phyloP scores from a whole-genome alignment of 2,113 vertebrate species.

The Baryphthengus martii region DNA sequence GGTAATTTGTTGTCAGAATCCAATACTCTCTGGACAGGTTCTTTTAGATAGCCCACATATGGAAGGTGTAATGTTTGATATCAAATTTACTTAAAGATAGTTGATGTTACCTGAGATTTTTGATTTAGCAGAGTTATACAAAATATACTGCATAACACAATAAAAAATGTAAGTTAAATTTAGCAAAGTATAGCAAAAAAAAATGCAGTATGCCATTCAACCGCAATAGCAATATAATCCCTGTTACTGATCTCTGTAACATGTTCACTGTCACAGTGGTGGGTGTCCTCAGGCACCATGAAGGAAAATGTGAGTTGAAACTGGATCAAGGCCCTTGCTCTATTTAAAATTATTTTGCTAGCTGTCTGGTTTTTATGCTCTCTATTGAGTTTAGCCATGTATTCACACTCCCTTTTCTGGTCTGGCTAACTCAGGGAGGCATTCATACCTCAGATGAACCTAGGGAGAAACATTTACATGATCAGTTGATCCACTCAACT shows the following conservation, averaged over 20 bases:
- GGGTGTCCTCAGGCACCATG: not conserved
- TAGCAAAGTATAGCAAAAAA: not conserved
- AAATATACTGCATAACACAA: not conserved
- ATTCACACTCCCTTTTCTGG: not conserved
- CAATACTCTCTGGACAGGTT: not conserved
- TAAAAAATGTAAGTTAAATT: not conserved
- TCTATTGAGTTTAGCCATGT: not conserved
- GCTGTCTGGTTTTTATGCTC: not conserved
- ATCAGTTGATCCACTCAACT: not conserved
- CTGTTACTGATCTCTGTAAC: not conserved
- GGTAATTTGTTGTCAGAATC: not conserved
- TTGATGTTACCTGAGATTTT: not conserved
- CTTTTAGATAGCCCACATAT: not conserved
- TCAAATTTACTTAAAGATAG: not conserved
- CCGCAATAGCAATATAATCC: not conserved
- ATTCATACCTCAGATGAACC: not conserved
- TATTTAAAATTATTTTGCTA: not conserved
- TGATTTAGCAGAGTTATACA: not conserved
- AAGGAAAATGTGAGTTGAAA: not conserved
- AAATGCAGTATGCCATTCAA: not conserved
- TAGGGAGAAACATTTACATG: not conserved
- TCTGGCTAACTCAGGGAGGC: not conserved
- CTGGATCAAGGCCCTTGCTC: not conserved
- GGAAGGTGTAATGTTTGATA: not conserved
- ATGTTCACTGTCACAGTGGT: not conserved